phyloP scores from a whole-genome alignment of 2,113 vertebrate species.

The Dasyornis broadbenti region DNA sequence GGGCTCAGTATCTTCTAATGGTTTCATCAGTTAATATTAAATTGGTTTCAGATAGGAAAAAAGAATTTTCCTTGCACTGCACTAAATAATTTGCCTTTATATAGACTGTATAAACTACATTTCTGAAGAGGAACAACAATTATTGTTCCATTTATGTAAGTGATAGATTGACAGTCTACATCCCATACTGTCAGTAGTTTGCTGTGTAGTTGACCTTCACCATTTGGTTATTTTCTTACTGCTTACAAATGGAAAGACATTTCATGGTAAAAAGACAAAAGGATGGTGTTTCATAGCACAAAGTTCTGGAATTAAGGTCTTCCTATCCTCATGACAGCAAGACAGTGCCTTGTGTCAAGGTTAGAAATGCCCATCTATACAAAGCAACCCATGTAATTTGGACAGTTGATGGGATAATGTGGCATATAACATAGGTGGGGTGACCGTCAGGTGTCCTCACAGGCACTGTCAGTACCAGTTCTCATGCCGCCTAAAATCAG shows the following conservation, averaged over 20 bases:
- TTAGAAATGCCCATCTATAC: not conserved
- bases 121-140: constrained; percentile 23
- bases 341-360: not conserved
- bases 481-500: not conserved
- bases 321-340: not conserved
- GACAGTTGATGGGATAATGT: not conserved
- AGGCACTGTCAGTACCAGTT: not conserved
- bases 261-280: not conserved
- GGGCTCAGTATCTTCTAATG: constrained; percentile 27
- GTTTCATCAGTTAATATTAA: constrained; percentile 49
- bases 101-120: not conserved
- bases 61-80: not conserved
- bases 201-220: not conserved
- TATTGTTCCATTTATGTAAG: not conserved
- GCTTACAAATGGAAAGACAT: not conserved
- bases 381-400: not conserved
- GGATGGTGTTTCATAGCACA: not conserved
- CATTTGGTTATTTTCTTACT: not conserved
- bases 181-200: not conserved
- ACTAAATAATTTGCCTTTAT: constrained; percentile 21
- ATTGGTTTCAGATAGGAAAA: constrained; percentile 32
- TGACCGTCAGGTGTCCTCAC: not conserved
- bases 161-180: not conserved
- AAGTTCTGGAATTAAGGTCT: not conserved
- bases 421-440: fast-evolving